phyloP scores from a whole-genome alignment of 1,140 invertebrate genomes.

The Caenorhabditis remanei region DNA sequence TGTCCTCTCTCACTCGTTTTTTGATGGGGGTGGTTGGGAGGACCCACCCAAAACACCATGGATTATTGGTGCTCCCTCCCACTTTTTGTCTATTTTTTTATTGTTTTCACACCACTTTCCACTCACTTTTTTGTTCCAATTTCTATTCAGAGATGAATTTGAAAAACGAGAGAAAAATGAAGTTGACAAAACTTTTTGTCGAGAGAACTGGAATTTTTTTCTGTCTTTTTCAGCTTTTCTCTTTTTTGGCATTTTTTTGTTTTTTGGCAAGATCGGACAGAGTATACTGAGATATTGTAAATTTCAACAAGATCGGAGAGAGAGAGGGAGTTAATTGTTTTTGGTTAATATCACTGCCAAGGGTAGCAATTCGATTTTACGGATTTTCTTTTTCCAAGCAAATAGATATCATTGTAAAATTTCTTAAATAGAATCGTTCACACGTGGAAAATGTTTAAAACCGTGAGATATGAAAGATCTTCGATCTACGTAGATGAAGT shows the following conservation, averaged over 20 bases:
- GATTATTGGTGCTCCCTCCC: not conserved
- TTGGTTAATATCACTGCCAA: no score
- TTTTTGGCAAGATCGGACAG: no score
- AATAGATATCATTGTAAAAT: no score
- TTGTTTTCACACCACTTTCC: slow-evolving; percentile 37
- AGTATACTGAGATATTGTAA: no score
- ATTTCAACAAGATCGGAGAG: no score
- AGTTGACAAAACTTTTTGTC: not conserved
- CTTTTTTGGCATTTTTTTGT: not conserved
- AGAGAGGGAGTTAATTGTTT: no score
- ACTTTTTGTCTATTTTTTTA: slow-evolving; percentile 8
- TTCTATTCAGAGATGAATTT: not conserved
- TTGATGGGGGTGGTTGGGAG: not conserved
- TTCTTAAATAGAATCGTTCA: no score
- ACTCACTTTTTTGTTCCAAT: slow-evolving; percentile 5
- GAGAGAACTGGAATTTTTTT: not conserved
- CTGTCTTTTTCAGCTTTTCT: not conserved
- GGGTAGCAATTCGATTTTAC: no score
- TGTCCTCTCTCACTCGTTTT: not conserved
- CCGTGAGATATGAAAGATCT: no score
- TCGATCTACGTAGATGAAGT: no score
- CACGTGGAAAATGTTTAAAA: no score
- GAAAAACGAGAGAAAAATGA: not conserved
- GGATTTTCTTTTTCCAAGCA: no score
- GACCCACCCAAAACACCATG: slow-evolving; percentile 18